Evolutionary conservation across 2,113 vertebrate species (phyloP).

Genomic region (Gobius niger): DNA sequence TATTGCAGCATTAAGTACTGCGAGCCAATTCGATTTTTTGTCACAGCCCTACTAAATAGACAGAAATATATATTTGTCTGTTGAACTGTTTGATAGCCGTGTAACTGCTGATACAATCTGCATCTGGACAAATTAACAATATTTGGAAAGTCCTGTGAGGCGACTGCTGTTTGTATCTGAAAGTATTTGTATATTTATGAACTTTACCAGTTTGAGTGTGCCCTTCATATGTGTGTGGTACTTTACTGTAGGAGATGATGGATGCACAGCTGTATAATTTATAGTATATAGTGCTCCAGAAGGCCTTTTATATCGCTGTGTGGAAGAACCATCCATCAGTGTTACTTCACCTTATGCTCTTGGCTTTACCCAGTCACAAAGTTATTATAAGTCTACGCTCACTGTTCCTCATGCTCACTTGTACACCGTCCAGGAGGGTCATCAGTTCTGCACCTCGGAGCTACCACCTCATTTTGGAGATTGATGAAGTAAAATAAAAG

Average conservation of each 20-base stretch:
- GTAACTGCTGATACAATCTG: no score
- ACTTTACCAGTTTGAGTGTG: background rate
- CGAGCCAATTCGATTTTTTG: no score
- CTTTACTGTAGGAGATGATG: constrained; percentile 31
- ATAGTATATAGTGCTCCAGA: constrained; percentile 43
- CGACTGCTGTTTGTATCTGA: no score
- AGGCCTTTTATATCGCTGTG: constrained; percentile 33
- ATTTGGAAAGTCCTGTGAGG: no score
- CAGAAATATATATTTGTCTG: no score
- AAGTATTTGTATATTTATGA: no score
- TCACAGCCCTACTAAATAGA: no score
- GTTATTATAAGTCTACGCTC: constrained; percentile 10
- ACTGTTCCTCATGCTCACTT: constrained; percentile 2
- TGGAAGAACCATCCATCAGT: constrained; percentile 43
- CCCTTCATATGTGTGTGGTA: constrained; percentile 29
- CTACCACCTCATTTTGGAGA: background rate
- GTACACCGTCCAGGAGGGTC: constrained; percentile 20
- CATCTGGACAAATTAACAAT: no score
- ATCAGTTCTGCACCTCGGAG: background rate
- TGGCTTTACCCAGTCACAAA: constrained; percentile 18
- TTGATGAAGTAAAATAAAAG: constrained; percentile 24
- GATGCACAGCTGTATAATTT: constrained; percentile 57
- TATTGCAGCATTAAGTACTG: no score
- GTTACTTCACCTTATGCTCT: constrained; percentile 8
- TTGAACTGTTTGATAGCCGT: no score